A percentile compares a stretch with the other conserved stretches of the same genome.
These are phyloP conservation scores for Neuroterus valhalla DNA, from an alignment of 1,140 invertebrate genomes.

Conservation along the genomic window DNA sequence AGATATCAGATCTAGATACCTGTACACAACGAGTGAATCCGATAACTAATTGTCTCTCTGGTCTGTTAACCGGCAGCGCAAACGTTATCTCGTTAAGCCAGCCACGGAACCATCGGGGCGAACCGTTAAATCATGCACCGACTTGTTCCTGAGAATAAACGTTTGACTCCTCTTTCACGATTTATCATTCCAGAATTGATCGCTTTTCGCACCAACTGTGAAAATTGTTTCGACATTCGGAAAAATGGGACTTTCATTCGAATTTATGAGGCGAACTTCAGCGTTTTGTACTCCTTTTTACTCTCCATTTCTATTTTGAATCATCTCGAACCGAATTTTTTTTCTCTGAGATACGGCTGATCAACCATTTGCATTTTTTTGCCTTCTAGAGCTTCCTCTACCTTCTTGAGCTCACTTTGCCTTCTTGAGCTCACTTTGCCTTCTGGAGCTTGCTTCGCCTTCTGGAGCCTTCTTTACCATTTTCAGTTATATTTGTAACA, in stretches of 20 bases:
- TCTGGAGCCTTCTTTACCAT: no score
- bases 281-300: no score
- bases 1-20: neutral
- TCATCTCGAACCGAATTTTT: no score
- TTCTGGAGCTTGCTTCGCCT: no score
- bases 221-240: neutral
- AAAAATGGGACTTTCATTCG: neutral
- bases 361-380: no score
- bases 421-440: no score
- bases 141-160: conserved; percentile 24
- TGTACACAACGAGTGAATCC: conserved; percentile 10
- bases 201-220: neutral
- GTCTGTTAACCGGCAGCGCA: conserved; percentile 24
- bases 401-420: no score
- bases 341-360: no score
- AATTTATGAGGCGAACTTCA: no score
- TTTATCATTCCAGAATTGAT: conserved; percentile 17
- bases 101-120: conserved; percentile 16
- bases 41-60: conserved; percentile 29
- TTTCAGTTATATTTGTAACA: no score
- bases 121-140: conserved; percentile 9
- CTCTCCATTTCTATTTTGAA: no score
- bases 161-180: conserved; percentile 20
- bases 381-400: no score
- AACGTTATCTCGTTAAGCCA: conserved; percentile 28